A percentile compares a stretch with the other conserved stretches of the same genome.
Conservation (phyloP, 2,113 vertebrate genomes). For the Pipra filicauda region DNA sequence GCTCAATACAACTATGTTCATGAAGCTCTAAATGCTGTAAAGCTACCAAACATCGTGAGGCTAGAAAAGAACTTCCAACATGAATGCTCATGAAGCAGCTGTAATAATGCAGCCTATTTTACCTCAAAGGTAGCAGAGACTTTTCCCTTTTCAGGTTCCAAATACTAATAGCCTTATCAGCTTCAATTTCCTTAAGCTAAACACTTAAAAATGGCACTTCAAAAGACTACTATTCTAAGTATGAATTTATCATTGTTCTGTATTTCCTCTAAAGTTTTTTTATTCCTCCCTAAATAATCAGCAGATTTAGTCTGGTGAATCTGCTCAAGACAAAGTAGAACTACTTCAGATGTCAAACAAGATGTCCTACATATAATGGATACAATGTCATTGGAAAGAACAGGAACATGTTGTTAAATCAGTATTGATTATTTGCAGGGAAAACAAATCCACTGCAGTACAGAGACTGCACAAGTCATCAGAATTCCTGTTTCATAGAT, state of each 20-base stretch:
- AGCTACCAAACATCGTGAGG: not conserved
- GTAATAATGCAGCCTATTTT: not conserved
- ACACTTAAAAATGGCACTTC: not conserved
- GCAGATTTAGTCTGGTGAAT: not conserved
- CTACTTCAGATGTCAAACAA: not conserved
- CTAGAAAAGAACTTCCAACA: not conserved
- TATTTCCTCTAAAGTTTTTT: not conserved
- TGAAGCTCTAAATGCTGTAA: slow-evolving; percentile 17
- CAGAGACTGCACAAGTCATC: not conserved
- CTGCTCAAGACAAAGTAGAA: not conserved
- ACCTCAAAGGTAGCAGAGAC: not conserved
- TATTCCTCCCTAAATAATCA: not conserved
- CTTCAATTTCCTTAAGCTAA: not conserved
- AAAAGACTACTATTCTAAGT: not conserved
- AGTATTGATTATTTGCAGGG: not conserved
- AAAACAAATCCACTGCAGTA: not conserved
- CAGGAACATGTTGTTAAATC: not conserved
- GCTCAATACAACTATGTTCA: slow-evolving; percentile 18
- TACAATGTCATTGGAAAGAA: not conserved
- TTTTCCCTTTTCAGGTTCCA: not conserved
- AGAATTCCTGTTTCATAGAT: not conserved
- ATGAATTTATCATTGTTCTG: not conserved
- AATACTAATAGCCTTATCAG: not conserved
- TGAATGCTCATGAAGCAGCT: not conserved
- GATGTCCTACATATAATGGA: not conserved